Percentiles rank a stretch among this genome's conserved stretches.
phyloP scores from a whole-genome alignment of 2,113 vertebrate genomes.

The Cyprinodon variegatus region DNA sequence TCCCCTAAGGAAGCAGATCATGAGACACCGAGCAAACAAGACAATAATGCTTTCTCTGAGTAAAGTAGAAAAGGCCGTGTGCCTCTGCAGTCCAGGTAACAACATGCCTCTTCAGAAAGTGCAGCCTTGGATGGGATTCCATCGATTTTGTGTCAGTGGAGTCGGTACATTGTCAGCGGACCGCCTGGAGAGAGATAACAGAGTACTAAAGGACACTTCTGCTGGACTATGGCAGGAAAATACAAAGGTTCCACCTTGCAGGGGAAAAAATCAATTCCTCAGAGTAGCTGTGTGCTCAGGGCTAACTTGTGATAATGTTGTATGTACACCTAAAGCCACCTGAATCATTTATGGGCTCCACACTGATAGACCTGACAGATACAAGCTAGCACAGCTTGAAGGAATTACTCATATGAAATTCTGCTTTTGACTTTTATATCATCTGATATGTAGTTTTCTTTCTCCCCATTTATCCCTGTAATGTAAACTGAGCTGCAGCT shows the following conservation, averaged over 20 bases:
- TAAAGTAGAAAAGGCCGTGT: slow-evolving; percentile 16
- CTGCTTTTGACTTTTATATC: background rate
- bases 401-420: background rate
- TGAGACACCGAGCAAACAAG: background rate
- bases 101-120: slow-evolving; percentile 41
- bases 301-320: slow-evolving; percentile 3
- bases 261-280: slow-evolving; percentile 50
- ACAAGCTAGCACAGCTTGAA: background rate
- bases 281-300: slow-evolving; percentile 26
- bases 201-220: slow-evolving; percentile 14
- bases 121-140: slow-evolving; percentile 35
- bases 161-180: slow-evolving; percentile 50
- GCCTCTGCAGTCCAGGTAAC: slow-evolving; percentile 34
- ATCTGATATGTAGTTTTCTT: too few species aligned
- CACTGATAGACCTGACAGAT: background rate
- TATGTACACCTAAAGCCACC: slow-evolving; percentile 4
- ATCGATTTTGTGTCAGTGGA: slow-evolving; percentile 68
- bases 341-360: background rate
- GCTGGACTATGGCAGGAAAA: background rate
- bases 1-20: background rate
- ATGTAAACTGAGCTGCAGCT: too few species aligned
- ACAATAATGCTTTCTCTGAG: background rate
- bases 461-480: too few species aligned
- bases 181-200: slow-evolving; percentile 24
- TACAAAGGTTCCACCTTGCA: background rate